These are phyloP conservation scores for Sminthurides bifidus DNA, from an alignment of 1,140 invertebrate species.

Conservation along the genomic window DNA sequence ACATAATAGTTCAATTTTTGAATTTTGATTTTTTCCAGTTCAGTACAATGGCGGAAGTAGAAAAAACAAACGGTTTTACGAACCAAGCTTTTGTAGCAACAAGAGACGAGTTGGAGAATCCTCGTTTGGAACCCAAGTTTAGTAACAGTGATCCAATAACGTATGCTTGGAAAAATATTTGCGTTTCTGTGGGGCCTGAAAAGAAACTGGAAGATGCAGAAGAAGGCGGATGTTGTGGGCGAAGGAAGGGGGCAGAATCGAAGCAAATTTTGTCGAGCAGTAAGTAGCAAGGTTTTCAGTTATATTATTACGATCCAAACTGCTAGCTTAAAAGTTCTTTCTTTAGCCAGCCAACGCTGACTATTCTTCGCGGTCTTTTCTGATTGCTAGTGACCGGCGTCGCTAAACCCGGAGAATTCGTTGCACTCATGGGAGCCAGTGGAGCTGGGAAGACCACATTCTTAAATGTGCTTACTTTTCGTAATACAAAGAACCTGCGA, in stretches of 20 bases:
- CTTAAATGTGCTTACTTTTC: constrained; percentile 76
- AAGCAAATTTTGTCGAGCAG: constrained; percentile 51
- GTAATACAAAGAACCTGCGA: constrained; percentile 52
- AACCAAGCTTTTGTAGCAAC: not conserved
- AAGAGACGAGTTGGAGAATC: not conserved
- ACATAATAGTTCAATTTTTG: too few relatives aligned
- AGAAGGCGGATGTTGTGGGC: constrained; percentile 29
- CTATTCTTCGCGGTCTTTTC: too few relatives aligned
- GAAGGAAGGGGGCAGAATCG: constrained; percentile 6
- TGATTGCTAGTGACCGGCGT: constrained; percentile 58
- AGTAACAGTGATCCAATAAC: constrained; percentile 34
- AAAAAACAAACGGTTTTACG: too few relatives aligned
- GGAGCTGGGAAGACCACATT: constrained; percentile 93
- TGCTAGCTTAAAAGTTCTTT: not conserved
- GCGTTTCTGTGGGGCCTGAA: constrained; percentile 46
- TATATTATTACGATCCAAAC: constrained; percentile 27
- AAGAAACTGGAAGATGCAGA: constrained; percentile 38
- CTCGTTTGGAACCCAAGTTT: too few relatives aligned
- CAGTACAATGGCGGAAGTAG: too few relatives aligned
- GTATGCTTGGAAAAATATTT: constrained; percentile 55
- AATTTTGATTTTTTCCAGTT: too few relatives aligned
- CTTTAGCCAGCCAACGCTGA: too few relatives aligned
- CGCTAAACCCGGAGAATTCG: constrained; percentile 73
- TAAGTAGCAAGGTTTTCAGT: constrained; percentile 35
- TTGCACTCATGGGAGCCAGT: constrained; percentile 78